Conservation (phyloP, 2,797 vertebrate species). For the Hyperoplus lanceolatus region DNA sequence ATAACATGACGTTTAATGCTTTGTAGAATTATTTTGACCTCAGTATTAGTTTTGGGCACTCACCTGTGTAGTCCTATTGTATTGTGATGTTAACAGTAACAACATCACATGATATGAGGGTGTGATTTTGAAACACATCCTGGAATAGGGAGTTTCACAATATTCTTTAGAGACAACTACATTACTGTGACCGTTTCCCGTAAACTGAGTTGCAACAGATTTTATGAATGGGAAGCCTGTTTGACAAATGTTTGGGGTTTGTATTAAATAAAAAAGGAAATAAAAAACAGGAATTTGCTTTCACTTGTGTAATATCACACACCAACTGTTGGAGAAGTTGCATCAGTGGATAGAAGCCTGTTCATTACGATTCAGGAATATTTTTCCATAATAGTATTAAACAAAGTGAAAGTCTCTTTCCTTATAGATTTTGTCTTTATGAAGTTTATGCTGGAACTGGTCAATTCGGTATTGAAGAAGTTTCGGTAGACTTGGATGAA, state of each 20-base stretch:
- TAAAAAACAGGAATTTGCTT: conserved; percentile 28
- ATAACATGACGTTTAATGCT: neutral
- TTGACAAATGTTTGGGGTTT: neutral
- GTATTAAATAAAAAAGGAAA: neutral
- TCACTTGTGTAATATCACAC: conserved; percentile 1
- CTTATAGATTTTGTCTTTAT: no score
- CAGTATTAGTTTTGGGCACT: neutral
- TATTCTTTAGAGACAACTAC: conserved; percentile 21
- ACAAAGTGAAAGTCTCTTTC: no score
- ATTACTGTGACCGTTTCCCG: conserved; percentile 41
- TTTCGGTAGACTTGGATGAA: no score
- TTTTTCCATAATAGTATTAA: neutral
- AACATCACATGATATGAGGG: conserved; percentile 17
- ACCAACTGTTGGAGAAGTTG: neutral
- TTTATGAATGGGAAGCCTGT: conserved; percentile 53
- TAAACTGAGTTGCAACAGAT: conserved; percentile 59
- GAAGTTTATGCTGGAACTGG: no score
- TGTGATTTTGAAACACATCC: conserved; percentile 49
- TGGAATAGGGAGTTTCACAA: conserved; percentile 60
- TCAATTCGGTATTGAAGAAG: no score
- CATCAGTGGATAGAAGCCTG: neutral
- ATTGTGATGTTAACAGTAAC: neutral
- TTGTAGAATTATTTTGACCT: neutral
- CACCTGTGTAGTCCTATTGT: neutral
- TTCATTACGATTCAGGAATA: neutral